Percentiles rank a stretch among this genome's conserved stretches.
Conservation (phyloP, 2,113 vertebrate species). For the Tachycineta bicolor region DNA sequence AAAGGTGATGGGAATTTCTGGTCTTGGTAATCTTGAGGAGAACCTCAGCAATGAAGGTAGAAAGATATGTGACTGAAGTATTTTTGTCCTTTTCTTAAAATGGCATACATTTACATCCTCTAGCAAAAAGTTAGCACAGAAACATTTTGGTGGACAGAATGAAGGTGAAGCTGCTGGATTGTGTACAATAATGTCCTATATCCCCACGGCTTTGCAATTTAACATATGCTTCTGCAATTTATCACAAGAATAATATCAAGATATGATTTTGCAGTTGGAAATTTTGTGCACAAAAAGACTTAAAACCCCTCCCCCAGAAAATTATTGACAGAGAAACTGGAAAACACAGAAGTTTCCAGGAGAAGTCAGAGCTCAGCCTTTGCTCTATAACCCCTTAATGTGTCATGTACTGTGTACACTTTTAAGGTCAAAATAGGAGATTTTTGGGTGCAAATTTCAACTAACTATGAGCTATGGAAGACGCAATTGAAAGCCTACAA, state of each 20-base stretch:
- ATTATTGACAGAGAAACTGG: not conserved
- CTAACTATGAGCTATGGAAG: slow-evolving; percentile 31
- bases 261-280: not conserved
- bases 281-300: not conserved
- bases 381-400: not conserved
- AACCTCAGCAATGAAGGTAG: not conserved
- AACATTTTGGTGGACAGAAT: not conserved
- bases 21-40: not conserved
- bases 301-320: not conserved
- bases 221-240: not conserved
- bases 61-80: not conserved
- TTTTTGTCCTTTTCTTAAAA: not conserved
- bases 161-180: not conserved
- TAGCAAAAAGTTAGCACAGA: not conserved
- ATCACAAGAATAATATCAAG: not conserved
- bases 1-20: not conserved
- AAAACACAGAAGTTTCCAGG: not conserved
- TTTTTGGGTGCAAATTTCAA: not conserved
- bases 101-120: not conserved
- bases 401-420: not conserved
- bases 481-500: slow-evolving; percentile 51
- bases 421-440: not conserved
- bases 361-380: not conserved
- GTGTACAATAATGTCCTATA: not conserved
- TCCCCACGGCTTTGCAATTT: not conserved